Evolutionary conservation across 1,140 invertebrate species (phyloP), one percentile per base, ranked within the genome.

Genomic region (Amyelois transitella): DNA sequence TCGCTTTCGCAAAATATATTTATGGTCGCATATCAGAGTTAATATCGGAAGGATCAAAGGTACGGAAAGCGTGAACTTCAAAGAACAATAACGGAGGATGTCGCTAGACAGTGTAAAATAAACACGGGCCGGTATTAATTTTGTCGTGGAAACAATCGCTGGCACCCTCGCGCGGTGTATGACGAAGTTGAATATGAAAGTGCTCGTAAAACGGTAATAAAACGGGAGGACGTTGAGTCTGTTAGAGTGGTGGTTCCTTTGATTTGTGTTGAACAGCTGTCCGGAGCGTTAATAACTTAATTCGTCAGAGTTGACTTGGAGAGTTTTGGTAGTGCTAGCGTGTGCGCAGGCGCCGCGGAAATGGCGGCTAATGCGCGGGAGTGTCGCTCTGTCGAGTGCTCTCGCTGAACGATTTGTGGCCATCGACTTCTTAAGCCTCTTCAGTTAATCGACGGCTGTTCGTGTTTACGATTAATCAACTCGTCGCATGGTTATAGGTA

Each of bases 241-340:
- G 58, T 75, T 63, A 28, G 58, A 77, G 66, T 73, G 69, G 71
- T 75, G 64, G 72, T 57, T 72, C 67, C 78, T 85, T 86, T 88
- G 83, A 88, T 88, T 86, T 88, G 85, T 88, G 73, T 76, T 53
- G 53, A 75, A 68, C 85, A 88, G 83, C 85, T 88, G 85, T 69
- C 72, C 68, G 58, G 61, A 71, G 73, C 77, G 81, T 88, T 88
- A 88, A 88, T 86, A 86, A 82, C 79, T 88, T 88, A 86, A 88
- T 88, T 88, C 85, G 81, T 88, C 80, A 86, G 78, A 88, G 81
- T 71, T 67, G 69, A 72, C 67, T 69, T 69, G 51, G 75, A 71
- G 77, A 69, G 79, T 75, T 80, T 80, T 74, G 64, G n/a, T n/a
- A 71, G 76, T 65, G 60, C 72, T 64, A 51, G 57, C 65, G 71